Base-by-base conservation (phyloP, 2,888 invertebrate genomes). In the Anarsia innoxiella region DNA sequence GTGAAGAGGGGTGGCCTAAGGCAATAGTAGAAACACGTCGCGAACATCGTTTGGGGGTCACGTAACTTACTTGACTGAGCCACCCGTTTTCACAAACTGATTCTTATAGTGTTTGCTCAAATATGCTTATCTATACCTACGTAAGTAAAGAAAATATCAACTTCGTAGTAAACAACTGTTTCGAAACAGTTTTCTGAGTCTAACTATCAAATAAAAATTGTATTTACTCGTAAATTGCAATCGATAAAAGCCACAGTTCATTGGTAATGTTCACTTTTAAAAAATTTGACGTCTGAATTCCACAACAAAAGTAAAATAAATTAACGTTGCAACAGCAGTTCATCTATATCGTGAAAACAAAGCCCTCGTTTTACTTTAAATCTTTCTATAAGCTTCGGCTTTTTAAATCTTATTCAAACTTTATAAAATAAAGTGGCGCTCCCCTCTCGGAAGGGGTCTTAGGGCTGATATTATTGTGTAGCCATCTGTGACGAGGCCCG, bases 391-490 rank as follows among this genome's bases (percentile, higher is more conserved):
- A 75, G 64, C 64, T 59, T 61, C 62, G 64, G 70, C 73, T 74
- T 78, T 82, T 83, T 74, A 79, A 82, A 78, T 82, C 82, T 83
- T 83, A 83, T 83, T 84, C 73, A 82, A 83, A 83, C 78, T 83
- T 82, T 80, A 76, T 77, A 80, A 72, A 79, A 76, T 78, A 75
- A 33, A 79, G 75, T 72, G 72, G 64, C 48, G 65, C 58, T 61
- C 74, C 79, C 78, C 69, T 78, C 69, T 76, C 61, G 45, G 56
- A 55, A 68, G 69, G 79, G 75, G 60, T 60, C 67, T 59, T 46
- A 44, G 54, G 56, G 60, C 56, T 54, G 68, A 69, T 75, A 76
- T 76, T 82, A 80, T 82, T 80, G 83, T 79, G 80, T 65, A 79
- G 76, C 80, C 83, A 83, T 82, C 83, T 84, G 83, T 76, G 82